These are phyloP conservation scores for Geotrupes spiniger DNA, from an alignment of 2,888 invertebrate genomes.

Conservation along the genomic window DNA sequence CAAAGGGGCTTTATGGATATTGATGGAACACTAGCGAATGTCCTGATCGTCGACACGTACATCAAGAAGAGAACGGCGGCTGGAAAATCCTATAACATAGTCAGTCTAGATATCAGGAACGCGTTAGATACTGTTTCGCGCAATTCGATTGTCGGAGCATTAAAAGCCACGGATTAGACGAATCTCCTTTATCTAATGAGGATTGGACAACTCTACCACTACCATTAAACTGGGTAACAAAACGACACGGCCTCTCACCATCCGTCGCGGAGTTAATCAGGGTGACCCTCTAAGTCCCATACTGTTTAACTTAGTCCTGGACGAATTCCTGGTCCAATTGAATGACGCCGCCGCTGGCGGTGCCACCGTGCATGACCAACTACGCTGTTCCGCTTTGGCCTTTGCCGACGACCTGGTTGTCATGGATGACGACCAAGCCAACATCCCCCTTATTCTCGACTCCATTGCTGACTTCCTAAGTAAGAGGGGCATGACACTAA, in stretches of 20 bases:
- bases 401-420: constrained; percentile 45
- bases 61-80: constrained; percentile 32
- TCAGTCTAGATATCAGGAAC: constrained; percentile 45
- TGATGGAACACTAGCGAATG: constrained; percentile 42
- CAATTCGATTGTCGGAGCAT: constrained; percentile 30
- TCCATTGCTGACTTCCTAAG: constrained; percentile 19
- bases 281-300: constrained; percentile 42
- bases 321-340: constrained; percentile 27
- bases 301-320: constrained; percentile 34
- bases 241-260: constrained; percentile 16
- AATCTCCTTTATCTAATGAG: constrained; percentile 32
- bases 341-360: constrained; percentile 12
- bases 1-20: constrained; percentile 39
- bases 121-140: constrained; percentile 42
- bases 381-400: constrained; percentile 33
- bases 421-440: constrained; percentile 35
- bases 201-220: constrained; percentile 33
- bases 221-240: constrained; percentile 25
- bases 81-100: constrained; percentile 37
- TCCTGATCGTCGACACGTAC: constrained; percentile 34
- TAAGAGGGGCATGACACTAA: constrained; percentile 28
- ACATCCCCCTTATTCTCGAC: constrained; percentile 33
- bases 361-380: constrained; percentile 13
- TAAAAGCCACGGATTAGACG: constrained; percentile 37
- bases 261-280: constrained; percentile 43